Percentiles rank a stretch among this genome's conserved stretches.
These are phyloP conservation scores for Formica selysi DNA, from an alignment of 1,140 invertebrate genomes.

Conservation along the genomic window DNA sequence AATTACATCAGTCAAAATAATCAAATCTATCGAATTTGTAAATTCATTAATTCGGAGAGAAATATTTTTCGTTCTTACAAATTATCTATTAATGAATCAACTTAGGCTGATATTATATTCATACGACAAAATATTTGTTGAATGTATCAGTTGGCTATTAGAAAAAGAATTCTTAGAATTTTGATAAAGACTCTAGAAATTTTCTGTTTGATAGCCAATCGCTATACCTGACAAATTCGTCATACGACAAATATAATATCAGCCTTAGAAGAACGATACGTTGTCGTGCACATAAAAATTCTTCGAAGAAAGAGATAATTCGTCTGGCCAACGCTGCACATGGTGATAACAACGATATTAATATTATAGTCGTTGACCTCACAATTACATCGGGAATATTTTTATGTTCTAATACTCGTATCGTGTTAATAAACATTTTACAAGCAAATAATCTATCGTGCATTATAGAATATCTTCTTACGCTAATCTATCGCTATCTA, in stretches of 20 bases:
- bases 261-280: not conserved
- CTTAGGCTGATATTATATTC: not conserved
- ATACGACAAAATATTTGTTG: no score
- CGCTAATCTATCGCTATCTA: not conserved
- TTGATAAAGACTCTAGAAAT: no score
- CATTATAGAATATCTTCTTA: conserved; percentile 10
- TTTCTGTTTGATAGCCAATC: no score
- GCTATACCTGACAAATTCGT: no score
- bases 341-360: conserved; percentile 5
- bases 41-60: not conserved
- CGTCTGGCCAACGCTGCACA: not conserved
- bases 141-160: no score
- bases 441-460: not conserved
- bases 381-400: conserved; percentile 17
- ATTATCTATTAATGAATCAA: not conserved
- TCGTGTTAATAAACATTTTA: conserved; percentile 5
- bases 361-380: not conserved
- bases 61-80: not conserved
- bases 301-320: not conserved
- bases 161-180: no score
- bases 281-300: conserved; percentile 30
- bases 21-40: not conserved
- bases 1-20: not conserved
- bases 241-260: no score
- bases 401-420: not conserved